phyloP scores from a whole-genome alignment of 2,797 vertebrate genomes.

The Takifugu ocellatus region DNA sequence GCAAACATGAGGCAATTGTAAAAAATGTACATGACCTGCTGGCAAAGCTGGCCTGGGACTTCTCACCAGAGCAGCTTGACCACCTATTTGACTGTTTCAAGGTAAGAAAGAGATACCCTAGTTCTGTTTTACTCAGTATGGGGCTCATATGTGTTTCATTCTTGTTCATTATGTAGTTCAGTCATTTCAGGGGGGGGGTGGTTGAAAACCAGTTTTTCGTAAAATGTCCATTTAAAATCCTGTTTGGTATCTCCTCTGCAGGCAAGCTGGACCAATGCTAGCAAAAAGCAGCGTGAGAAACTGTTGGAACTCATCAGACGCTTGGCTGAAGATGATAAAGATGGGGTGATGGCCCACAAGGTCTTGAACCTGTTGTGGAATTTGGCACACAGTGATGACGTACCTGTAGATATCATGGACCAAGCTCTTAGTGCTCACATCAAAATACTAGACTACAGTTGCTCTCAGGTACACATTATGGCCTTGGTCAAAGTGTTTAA shows the following conservation, averaged over 20 bases:
- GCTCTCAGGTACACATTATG: constrained; percentile 86
- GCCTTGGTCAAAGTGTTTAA: constrained; percentile 4
- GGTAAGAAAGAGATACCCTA: constrained; percentile 68
- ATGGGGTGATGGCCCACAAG: constrained; percentile 99
- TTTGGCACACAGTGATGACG: constrained; percentile 97
- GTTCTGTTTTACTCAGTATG: neutral
- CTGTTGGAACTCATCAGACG: constrained; percentile 94
- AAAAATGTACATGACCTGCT: constrained; percentile 98
- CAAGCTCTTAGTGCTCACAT: constrained; percentile 98
- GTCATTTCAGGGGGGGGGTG: no score
- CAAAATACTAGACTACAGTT: constrained; percentile 99
- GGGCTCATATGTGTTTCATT: neutral
- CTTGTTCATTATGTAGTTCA: no score
- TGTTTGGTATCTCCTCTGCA: constrained; percentile 47
- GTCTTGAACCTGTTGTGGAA: constrained; percentile 98
- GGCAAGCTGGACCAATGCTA: constrained; percentile 99
- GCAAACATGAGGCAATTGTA: constrained; percentile 98
- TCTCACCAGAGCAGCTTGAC: constrained; percentile 98
- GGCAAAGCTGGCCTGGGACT: constrained; percentile 98
- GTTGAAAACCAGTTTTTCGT: neutral
- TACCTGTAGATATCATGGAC: constrained; percentile 99
- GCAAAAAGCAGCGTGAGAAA: constrained; percentile 98
- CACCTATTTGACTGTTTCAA: constrained; percentile 99
- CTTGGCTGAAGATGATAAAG: constrained; percentile 98
- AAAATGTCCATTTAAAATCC: neutral